phyloP scores from a whole-genome alignment of 2,888 invertebrate genomes.

The Leptopterna dolabrata region DNA sequence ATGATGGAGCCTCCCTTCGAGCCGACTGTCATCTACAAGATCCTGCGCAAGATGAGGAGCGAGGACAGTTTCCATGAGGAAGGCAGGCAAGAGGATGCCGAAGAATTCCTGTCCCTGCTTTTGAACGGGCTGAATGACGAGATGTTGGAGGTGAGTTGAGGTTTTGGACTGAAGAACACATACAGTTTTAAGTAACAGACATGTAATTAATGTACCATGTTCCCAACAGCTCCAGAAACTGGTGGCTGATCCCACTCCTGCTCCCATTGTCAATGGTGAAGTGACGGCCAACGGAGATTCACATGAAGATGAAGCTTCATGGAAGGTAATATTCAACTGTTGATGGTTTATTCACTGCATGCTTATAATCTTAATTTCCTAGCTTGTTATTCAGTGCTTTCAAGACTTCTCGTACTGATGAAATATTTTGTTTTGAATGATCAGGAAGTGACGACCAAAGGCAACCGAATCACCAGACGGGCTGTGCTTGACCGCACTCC shows the following conservation, averaged over 20 bases:
- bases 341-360: too few species aligned
- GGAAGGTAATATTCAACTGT: slow-evolving; percentile 71
- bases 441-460: slow-evolving; percentile 87
- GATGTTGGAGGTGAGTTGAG: slow-evolving; percentile 82
- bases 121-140: slow-evolving; percentile 96
- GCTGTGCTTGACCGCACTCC: slow-evolving; percentile 87
- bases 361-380: too few species aligned
- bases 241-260: slow-evolving; percentile 24
- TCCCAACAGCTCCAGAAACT: slow-evolving; percentile 50
- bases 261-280: slow-evolving; percentile 62
- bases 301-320: slow-evolving; percentile 73
- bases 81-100: slow-evolving; percentile 96
- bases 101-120: slow-evolving; percentile 93
- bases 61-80: slow-evolving; percentile 75
- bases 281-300: slow-evolving; percentile 66
- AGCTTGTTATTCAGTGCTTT: too few species aligned
- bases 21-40: slow-evolving; percentile 86
- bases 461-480: slow-evolving; percentile 87
- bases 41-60: slow-evolving; percentile 81
- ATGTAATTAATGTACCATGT: background rate
- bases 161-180: too few species aligned
- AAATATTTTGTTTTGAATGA: too few species aligned
- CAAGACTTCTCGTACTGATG: too few species aligned
- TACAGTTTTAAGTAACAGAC: too few species aligned
- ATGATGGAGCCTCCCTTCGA: slow-evolving; percentile 85